Percentiles rank a stretch among this genome's conserved stretches.
Evolutionary conservation across 2,113 vertebrate genomes (phyloP).

Genomic region (Axis porcinus): DNA sequence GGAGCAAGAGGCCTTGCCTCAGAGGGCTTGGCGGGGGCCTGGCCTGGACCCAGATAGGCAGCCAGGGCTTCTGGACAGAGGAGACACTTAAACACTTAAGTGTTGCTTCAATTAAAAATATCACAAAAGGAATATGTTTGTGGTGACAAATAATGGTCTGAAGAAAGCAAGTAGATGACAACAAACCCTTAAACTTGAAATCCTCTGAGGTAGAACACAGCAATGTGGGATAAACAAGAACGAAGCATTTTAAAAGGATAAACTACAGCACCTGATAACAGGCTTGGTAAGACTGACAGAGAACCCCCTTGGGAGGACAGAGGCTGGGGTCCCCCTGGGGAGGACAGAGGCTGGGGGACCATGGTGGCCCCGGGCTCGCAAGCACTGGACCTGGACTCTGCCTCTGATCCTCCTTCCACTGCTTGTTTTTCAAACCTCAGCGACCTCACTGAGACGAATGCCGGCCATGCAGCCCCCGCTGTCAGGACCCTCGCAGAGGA

Average conservation of each 20-base stretch:
- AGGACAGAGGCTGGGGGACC: too few relatives aligned
- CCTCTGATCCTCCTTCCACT: neutral
- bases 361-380: neutral
- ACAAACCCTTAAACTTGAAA: neutral
- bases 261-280: neutral
- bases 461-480: rapidly evolving
- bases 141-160: neutral
- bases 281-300: neutral
- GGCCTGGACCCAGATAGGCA: neutral
- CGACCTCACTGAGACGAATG: neutral
- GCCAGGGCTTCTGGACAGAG: neutral
- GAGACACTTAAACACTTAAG: neutral
- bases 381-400: rapidly evolving
- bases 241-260: neutral
- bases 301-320: neutral
- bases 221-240: neutral
- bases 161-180: neutral
- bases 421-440: neutral
- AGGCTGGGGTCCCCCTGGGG: too few relatives aligned
- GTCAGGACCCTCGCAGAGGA: neutral
- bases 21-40: neutral
- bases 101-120: neutral
- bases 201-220: neutral
- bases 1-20: neutral
- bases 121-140: neutral